Conservation (phyloP, 2,113 vertebrate genomes). For the Pholis gunnellus region DNA sequence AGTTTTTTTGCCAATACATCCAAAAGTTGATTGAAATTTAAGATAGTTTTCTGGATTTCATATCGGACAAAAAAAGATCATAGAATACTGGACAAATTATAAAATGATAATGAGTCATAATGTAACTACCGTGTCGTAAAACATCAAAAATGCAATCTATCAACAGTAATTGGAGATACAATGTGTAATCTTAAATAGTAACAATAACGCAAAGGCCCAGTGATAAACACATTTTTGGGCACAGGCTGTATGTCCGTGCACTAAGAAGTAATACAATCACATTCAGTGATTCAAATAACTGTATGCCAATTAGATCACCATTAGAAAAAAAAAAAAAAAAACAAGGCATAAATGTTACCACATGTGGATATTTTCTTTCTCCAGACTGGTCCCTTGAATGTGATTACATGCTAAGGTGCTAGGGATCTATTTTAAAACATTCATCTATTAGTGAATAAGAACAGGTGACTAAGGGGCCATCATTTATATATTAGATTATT, state of each 20-base stretch:
- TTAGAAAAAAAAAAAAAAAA: conserved; percentile 8
- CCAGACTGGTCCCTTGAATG: conserved; percentile 14
- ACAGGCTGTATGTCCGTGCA: not conserved
- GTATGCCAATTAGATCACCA: not conserved
- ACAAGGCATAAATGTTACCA: not conserved
- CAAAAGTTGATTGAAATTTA: conserved; percentile 15
- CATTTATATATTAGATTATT: not conserved
- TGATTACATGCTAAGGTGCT: not conserved
- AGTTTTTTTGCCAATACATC: not conserved
- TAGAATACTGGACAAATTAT: not conserved
- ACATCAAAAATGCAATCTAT: conserved; percentile 9
- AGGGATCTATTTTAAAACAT: not conserved
- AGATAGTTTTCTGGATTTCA: not conserved
- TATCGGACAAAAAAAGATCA: not conserved
- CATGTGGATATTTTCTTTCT: not conserved
- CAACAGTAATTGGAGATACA: not conserved
- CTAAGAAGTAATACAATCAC: conserved; percentile 10
- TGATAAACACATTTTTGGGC: not conserved
- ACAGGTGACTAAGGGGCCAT: not conserved
- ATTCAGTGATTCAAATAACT: not conserved
- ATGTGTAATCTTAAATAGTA: not conserved
- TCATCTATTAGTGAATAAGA: not conserved
- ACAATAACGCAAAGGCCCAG: not conserved
- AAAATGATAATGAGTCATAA: not conserved
- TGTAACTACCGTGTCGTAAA: not conserved